A percentile compares a stretch with the other conserved stretches of the same genome.
Evolutionary conservation across 2,797 vertebrate genomes (phyloP).

Genomic region (Chloroceryle inda): DNA sequence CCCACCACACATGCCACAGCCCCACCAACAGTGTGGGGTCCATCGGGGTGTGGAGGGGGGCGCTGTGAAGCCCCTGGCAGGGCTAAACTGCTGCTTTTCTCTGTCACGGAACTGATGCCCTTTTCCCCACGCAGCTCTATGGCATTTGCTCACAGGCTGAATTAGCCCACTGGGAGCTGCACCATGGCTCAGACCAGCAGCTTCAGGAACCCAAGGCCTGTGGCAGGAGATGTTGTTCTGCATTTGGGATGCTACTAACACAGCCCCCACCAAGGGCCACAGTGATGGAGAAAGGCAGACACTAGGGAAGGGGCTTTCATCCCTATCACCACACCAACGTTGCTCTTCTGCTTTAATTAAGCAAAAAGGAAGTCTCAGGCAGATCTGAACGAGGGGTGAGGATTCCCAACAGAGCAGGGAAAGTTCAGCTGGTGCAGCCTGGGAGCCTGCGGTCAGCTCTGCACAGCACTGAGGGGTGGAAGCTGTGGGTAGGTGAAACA

Average conservation of each 20-base stretch:
- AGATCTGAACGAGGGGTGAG: not conserved
- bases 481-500: not conserved
- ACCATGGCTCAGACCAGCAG: not conserved
- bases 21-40: accelerated
- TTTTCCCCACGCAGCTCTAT: not conserved
- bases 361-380: not conserved
- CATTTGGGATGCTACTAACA: not conserved
- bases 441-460: accelerated
- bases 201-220: not conserved
- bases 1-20: no score
- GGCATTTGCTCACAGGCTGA: not conserved
- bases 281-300: not conserved
- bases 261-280: accelerated
- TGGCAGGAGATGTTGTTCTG: not conserved
- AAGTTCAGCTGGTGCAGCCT: not conserved
- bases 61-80: not conserved
- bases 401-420: not conserved
- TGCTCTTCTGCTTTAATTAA: not conserved
- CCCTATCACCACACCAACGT: accelerated
- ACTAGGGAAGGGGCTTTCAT: not conserved
- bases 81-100: not conserved
- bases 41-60: accelerated
- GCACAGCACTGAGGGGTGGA: not conserved
- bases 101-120: not conserved
- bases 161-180: not conserved